A percentile compares a stretch with the other conserved stretches of the same genome.
Evolutionary conservation across 1,140 invertebrate genomes (phyloP).

Genomic region (Littorina saxatilis): DNA sequence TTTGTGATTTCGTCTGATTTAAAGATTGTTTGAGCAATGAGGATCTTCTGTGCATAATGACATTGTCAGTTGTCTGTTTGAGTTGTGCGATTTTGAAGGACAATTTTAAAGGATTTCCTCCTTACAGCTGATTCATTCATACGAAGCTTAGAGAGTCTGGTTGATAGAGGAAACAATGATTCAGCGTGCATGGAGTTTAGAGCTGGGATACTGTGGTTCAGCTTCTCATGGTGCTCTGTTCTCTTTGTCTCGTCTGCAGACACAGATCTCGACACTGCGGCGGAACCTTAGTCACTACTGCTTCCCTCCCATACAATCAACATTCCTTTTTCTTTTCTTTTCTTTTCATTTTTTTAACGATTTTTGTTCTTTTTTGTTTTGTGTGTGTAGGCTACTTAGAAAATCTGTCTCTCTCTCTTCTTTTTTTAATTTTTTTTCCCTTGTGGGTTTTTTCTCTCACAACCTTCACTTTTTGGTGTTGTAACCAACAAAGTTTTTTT

Average conservation of each 20-base stretch:
- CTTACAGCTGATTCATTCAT: too few relatives aligned
- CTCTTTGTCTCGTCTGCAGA: constrained; percentile 51
- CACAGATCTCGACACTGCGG: constrained; percentile 44
- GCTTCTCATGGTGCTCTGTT: too few relatives aligned
- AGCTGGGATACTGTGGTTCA: too few relatives aligned
- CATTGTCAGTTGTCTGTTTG: too few relatives aligned
- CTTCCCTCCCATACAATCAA: constrained; percentile 26
- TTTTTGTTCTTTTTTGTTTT: constrained; percentile 42
- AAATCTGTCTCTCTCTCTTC: constrained; percentile 32
- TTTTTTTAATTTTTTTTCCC: constrained; percentile 31
- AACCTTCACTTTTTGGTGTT: constrained; percentile 36
- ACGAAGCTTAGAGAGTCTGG: too few relatives aligned
- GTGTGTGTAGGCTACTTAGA: constrained; percentile 33
- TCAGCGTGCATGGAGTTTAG: too few relatives aligned
- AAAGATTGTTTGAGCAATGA: too few relatives aligned
- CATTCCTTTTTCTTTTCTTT: constrained; percentile 46
- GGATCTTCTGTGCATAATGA: too few relatives aligned
- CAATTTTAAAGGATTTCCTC: too few relatives aligned
- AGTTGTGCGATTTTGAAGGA: too few relatives aligned
- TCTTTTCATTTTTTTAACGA: constrained; percentile 31
- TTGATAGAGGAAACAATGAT: too few relatives aligned
- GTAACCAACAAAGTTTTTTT: not conserved
- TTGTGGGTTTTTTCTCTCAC: constrained; percentile 23
- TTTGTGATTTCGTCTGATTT: too few relatives aligned
- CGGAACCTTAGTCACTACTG: constrained; percentile 26